Evolutionary conservation across 2,888 invertebrate species (phyloP).

Genomic region (Linnaemya tessellans): DNA sequence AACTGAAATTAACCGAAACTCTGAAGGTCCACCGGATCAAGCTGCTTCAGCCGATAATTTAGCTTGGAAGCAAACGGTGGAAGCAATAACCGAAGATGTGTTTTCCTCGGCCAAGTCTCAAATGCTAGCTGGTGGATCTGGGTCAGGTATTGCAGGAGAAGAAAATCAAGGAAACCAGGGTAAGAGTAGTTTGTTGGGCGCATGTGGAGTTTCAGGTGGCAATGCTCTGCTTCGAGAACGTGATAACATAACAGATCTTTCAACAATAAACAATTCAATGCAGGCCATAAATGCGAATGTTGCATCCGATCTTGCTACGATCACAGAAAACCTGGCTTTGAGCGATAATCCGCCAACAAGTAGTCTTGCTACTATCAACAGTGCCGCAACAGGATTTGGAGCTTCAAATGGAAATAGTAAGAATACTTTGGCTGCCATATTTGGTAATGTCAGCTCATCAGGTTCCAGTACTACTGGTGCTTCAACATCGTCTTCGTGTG

Average conservation of each 20-base stretch:
- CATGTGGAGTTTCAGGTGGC: conserved; percentile 44
- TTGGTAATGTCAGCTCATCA: conserved; percentile 82
- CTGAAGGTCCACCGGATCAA: conserved; percentile 97
- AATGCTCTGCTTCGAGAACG: conserved; percentile 83
- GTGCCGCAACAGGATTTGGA: conserved; percentile 77
- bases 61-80: conserved; percentile 92
- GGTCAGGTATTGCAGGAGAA: conserved; percentile 61
- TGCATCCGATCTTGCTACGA: conserved; percentile 90
- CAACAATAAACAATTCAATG: conserved; percentile 89
- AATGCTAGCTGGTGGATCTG: conserved; percentile 85
- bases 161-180: conserved; percentile 59
- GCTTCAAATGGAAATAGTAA: conserved; percentile 85
- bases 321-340: conserved; percentile 91
- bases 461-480: conserved; percentile 59
- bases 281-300: conserved; percentile 85
- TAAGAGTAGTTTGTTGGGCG: conserved; percentile 49
- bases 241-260: conserved; percentile 87
- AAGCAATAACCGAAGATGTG: conserved; percentile 94
- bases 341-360: conserved; percentile 83
- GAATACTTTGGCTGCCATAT: conserved; percentile 77
- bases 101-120: conserved; percentile 89
- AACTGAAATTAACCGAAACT: conserved; percentile 87
- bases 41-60: conserved; percentile 97
- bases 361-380: conserved; percentile 48
- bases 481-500: conserved; percentile 74